Conservation (phyloP, 2,797 vertebrate species). For the Xenentodon cancila region DNA sequence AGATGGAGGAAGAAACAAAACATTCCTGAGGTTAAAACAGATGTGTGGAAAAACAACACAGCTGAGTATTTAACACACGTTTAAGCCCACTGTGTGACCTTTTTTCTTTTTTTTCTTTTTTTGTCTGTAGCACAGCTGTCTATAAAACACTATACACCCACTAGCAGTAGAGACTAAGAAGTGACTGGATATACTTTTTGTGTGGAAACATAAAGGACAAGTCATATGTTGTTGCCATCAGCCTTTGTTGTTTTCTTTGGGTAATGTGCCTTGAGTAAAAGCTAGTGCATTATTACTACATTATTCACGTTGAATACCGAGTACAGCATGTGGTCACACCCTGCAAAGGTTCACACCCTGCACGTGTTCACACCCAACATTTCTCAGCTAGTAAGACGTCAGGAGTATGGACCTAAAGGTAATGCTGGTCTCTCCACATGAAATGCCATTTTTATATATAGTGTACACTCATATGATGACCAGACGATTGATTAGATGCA, state of each 20-base stretch:
- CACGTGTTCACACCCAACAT: too few relatives aligned
- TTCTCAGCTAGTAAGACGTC: too few relatives aligned
- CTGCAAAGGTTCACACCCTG: too few relatives aligned
- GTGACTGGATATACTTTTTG: conserved; percentile 3
- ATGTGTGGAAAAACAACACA: conserved; percentile 56
- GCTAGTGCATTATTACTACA: too few relatives aligned
- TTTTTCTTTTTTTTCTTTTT: conserved; percentile 4
- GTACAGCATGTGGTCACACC: too few relatives aligned
- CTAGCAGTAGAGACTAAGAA: conserved; percentile 22
- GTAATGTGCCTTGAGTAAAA: too few relatives aligned
- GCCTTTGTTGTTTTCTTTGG: not conserved
- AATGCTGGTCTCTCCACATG: too few relatives aligned
- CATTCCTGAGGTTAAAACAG: conserved; percentile 52
- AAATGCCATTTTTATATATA: too few relatives aligned
- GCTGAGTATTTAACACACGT: conserved; percentile 53
- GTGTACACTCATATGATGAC: too few relatives aligned
- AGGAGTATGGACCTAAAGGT: too few relatives aligned
- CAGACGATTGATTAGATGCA: too few relatives aligned
- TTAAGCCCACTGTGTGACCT: conserved; percentile 46
- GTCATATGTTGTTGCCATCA: not conserved
- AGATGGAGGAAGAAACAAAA: conserved; percentile 59
- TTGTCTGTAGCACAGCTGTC: conserved; percentile 42
- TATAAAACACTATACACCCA: conserved; percentile 38
- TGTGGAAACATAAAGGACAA: conserved; percentile 3
- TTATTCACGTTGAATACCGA: too few relatives aligned